Evolutionary conservation across 2,797 vertebrate genomes (phyloP).

Genomic region (Tauraco hartlaubi): DNA sequence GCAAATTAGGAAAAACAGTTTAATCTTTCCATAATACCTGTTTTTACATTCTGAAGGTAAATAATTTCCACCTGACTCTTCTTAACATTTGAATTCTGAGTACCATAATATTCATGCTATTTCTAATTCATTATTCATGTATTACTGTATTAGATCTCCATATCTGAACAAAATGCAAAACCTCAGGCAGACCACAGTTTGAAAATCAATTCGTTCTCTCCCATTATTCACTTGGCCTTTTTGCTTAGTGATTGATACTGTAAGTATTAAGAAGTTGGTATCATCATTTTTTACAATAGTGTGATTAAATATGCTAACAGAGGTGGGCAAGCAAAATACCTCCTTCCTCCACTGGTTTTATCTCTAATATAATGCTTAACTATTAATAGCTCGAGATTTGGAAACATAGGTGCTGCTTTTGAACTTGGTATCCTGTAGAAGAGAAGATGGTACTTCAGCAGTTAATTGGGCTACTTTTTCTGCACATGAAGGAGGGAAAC

Average conservation of each 20-base stretch:
- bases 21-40: not conserved
- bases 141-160: not conserved
- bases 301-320: not conserved
- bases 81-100: not conserved
- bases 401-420: not conserved
- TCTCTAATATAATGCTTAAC: not conserved
- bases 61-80: not conserved
- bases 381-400: not conserved
- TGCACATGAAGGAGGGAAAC: not conserved
- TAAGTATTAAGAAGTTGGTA: not conserved
- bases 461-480: not conserved
- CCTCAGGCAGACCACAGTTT: not conserved
- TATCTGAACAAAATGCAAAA: not conserved
- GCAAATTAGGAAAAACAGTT: not conserved
- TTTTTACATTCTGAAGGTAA: not conserved
- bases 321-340: not conserved
- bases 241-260: not conserved
- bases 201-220: not conserved
- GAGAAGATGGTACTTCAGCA: rapidly evolving
- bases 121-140: not conserved
- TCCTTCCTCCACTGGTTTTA: not conserved
- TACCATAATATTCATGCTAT: not conserved
- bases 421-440: not conserved
- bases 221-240: not conserved
- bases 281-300: not conserved